Base-by-base conservation (phyloP, 2,113 vertebrate genomes). In the Siniperca knerii region DNA sequence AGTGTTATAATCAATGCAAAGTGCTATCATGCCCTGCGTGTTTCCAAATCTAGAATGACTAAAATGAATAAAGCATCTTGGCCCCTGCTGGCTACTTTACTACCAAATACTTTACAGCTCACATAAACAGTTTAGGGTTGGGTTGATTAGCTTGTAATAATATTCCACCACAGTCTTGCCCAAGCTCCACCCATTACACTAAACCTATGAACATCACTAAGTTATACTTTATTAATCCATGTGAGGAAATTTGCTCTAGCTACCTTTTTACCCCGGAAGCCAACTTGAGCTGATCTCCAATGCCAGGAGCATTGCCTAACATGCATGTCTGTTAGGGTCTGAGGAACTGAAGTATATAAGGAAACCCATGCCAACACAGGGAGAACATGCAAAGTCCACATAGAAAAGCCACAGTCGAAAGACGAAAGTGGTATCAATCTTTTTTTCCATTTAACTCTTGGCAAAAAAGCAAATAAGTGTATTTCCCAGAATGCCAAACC, bases 371-470 rank as follows among this genome's bases (percentile, higher is more conserved):
- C 73, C 50, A 70, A 21, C 37, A 67, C 4, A 66, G 60, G 58
- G n/a, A 75, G 72, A 62, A 50, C 81, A 89, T 89, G 81, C 70
- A 75, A 70, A 68, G 75, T 76, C 25, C 25, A 65, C 44, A 48
- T 0, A 58, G 29, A 58, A 29, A 15, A 79, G 42, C 35, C 40
- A 40, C 18, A 37, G 64, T 61, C 10, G 12, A 68, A 25, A 25
- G 25, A 25, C 25, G 18, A 42, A 29, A 71, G 57, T 37, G 25
- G 42, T 48, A 11, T 46, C 35, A 21, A 7, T 55, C 1, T 20
- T 64, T n/a, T 15, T 37, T 5, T 40, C 29, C 6, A 40, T 61
- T 15, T 20, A 55, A 70, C 20, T 23, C 18, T 44, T 12, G 4
- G 8, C 4, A 33, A n/a, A 8, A 75, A 69, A 44, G 10, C 18